These are phyloP conservation scores for Sandelia bainsii DNA, from an alignment of 2,797 vertebrate species.

Conservation along the genomic window DNA sequence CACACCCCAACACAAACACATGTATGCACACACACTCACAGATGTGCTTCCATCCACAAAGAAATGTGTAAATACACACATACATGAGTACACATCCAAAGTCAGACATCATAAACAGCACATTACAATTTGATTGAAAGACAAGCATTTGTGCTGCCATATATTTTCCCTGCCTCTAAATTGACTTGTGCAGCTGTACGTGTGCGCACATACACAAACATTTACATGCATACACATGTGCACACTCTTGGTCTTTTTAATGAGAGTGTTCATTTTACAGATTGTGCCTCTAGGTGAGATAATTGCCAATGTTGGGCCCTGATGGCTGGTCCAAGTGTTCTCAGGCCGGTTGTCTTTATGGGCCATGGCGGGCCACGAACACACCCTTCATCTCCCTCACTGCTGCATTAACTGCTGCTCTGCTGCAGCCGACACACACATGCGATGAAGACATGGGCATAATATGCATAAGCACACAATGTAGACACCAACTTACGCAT, in stretches of 20 bases:
- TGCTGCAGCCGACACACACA: constrained; percentile 52
- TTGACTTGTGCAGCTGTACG: constrained; percentile 35
- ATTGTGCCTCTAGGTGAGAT: constrained; percentile 77
- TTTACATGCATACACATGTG: constrained; percentile 30
- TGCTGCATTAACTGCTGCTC: constrained; percentile 72
- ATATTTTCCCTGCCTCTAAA: constrained; percentile 61
- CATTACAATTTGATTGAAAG: constrained; percentile 73
- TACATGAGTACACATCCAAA: constrained; percentile 36
- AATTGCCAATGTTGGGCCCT: constrained; percentile 73
- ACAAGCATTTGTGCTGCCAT: constrained; percentile 64
- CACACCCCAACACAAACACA: constrained; percentile 22
- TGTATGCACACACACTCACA: constrained; percentile 18
- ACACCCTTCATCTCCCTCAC: constrained; percentile 67
- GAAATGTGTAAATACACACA: constrained; percentile 52
- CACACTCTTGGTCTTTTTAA: constrained; percentile 69
- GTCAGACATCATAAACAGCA: constrained; percentile 74
- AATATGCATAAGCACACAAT: constrained; percentile 78
- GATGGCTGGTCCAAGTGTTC: constrained; percentile 72
- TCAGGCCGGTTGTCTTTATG: constrained; percentile 76
- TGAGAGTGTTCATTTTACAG: constrained; percentile 80
- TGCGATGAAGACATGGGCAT: constrained; percentile 61
- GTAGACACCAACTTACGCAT: constrained; percentile 60
- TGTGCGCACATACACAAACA: constrained; percentile 5
- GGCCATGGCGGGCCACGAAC: constrained; percentile 59
- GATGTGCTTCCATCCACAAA: constrained; percentile 30